phyloP scores from a whole-genome alignment of 2,888 invertebrate species.

The Agrilus mali region DNA sequence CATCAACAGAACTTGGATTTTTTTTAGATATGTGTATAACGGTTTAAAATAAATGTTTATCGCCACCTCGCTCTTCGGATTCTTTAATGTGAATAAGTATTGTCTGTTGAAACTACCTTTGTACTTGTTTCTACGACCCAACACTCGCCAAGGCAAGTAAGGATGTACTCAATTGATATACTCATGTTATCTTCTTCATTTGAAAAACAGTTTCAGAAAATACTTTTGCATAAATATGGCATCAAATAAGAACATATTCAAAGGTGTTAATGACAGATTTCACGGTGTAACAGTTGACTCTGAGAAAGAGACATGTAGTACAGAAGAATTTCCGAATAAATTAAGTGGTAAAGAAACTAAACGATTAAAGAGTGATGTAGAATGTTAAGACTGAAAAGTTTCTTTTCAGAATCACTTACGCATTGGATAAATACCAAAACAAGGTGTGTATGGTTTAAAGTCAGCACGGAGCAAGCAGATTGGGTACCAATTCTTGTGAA shows the following conservation, averaged over 20 bases:
- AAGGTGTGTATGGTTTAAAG: conserved; percentile 72
- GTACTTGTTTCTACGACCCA: too few relatives aligned
- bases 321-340: conserved; percentile 37
- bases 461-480: conserved; percentile 52
- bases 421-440: conserved; percentile 51
- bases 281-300: conserved; percentile 65
- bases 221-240: too few relatives aligned
- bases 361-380: background rate
- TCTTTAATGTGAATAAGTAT: too few relatives aligned
- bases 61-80: too few relatives aligned
- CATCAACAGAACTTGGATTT: too few relatives aligned
- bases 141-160: too few relatives aligned
- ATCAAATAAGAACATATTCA: conserved; percentile 27
- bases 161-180: too few relatives aligned
- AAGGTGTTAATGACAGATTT: conserved; percentile 48
- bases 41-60: too few relatives aligned
- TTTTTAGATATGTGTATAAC: too few relatives aligned
- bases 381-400: conserved; percentile 1
- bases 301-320: conserved; percentile 39
- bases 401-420: conserved; percentile 50
- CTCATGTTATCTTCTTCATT: too few relatives aligned
- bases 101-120: too few relatives aligned
- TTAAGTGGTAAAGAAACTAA: conserved; percentile 40
- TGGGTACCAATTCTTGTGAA: conserved; percentile 66
- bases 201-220: too few relatives aligned